Base-by-base conservation (phyloP, 2,888 invertebrate genomes). In the Choristoneura rosaceana region DNA sequence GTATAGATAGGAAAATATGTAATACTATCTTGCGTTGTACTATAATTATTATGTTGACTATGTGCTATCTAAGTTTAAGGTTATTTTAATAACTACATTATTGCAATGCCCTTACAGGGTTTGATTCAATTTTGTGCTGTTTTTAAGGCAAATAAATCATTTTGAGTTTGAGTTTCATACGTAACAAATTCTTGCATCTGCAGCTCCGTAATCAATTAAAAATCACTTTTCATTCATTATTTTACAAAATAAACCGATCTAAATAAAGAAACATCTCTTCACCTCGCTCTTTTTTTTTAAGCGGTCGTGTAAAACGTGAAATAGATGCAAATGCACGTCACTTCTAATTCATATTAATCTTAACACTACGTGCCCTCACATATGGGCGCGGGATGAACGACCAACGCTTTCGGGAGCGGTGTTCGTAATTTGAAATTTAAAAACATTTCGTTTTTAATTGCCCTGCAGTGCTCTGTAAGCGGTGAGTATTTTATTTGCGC, bases 301-400 rank as follows among this genome's bases (percentile, higher is more conserved):
- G 7, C 7, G 38, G 38, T 38, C 38, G 38, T 47, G 34, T 60
- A 62, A 41, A n/a, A 41, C 12, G 41, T 12, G 7, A 55, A 55
- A 55, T 75, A 62, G 66, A 88, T 86, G 84, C 85, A 86, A 84
- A 84, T 80, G 82, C 87, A 91, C 90, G 91, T 81, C 89, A 76
- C 68, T 78, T 91, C 88, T 89, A 87, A 81, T 74, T 75, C 76
- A 77, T 78, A 71, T 58, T 68, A 74, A 77, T 70, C 75, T 80
- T 82, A 79, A 75, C 43, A 70, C 83, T 83, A 77, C 92, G 90
- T 92, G 92, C 79, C 82, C 81, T 78, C 83, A 86, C 93, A 93
- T 92, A 85, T 92, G 92, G 85, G 77, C 75, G 60, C 82, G 91
- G 90, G 92, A 92, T 93, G 92, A 93, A 92, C 90, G 92, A 90